A percentile compares a stretch with the other conserved stretches of the same genome.
phyloP scores from a whole-genome alignment of 2,888 invertebrate genomes.

The Ischnura elegans region DNA sequence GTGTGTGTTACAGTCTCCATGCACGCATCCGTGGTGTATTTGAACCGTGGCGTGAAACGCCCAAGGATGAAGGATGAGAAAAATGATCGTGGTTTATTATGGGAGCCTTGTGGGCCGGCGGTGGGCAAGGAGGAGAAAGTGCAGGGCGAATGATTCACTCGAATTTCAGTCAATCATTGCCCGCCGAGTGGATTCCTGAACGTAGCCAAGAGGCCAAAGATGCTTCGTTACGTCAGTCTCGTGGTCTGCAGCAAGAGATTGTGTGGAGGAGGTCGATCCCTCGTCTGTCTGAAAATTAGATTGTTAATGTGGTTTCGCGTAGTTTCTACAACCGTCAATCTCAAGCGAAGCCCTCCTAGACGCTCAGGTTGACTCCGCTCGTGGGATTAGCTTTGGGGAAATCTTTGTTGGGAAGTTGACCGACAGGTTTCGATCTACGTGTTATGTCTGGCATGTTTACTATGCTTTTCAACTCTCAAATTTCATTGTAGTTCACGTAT shows the following conservation, averaged over 20 bases:
- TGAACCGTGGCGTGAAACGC: neutral
- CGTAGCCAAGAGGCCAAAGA: conserved; percentile 4
- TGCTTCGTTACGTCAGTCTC: neutral
- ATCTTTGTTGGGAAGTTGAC: no score
- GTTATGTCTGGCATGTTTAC: no score
- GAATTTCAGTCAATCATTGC: conserved; percentile 12
- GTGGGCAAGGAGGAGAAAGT: neutral
- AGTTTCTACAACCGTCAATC: no score
- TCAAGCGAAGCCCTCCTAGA: no score
- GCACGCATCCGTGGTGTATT: neutral
- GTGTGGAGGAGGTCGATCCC: neutral
- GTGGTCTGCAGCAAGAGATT: neutral
- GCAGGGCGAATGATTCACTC: neutral
- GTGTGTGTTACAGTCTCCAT: neutral
- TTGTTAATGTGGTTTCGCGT: neutral
- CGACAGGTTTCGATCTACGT: no score
- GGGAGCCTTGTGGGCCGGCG: neutral
- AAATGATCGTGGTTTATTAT: no score
- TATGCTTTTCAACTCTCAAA: no score
- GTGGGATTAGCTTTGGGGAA: no score
- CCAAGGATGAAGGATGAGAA: neutral
- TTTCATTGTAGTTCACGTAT: no score
- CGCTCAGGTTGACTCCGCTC: no score
- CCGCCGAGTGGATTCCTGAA: neutral
- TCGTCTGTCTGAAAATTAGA: neutral